Base-by-base conservation (phyloP, 2,888 invertebrate genomes). In the Iphiclides podalirius region DNA sequence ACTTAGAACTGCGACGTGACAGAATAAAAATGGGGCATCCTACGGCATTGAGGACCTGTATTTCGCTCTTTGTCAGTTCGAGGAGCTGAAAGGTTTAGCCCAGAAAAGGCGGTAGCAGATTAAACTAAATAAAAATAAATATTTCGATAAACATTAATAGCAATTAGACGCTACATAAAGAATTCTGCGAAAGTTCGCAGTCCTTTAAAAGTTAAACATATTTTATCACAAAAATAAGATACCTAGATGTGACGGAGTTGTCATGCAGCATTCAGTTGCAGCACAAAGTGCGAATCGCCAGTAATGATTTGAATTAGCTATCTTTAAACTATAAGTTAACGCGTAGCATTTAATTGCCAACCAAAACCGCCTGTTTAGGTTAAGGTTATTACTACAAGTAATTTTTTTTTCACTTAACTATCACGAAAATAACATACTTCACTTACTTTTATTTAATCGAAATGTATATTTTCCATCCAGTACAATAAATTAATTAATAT, bases 371-470 rank as follows among this genome's bases (percentile, higher is more conserved):
- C 74, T 76, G 72, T 66, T 70, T 66, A 71, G 67, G 70, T 77
- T 70, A 66, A 59, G 61, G 60, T 66, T 69, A 77, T 73, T 69
- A 78, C 77, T 82, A 83, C 70, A 79, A 72, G 75, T 73, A 69
- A 66, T 66, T 56, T 52, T 31, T 31, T 11, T n/a, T 69, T 79
- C 74, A 72, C 82, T 79, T 83, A 84, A 74, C 80, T 86, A 86
- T 83, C 81, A 83, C 81, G 82, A 84, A 86, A 84, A 75, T 82
- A 83, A 84, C 71, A 73, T 77, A 81, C 76, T 72, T 79, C 52
- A 79, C 79, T 75, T 79, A 82, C 55, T 43, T 70, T 74, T 73
- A 79, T 81, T 73, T 75, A 76, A 76, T 79, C 67, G 67, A 81
- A 79, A 75, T 75, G 70, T 80, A 76, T 79, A 76, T 65, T 79